Evolutionary conservation across 2,797 vertebrate species (phyloP).

Genomic region (Chloroceryle inda): DNA sequence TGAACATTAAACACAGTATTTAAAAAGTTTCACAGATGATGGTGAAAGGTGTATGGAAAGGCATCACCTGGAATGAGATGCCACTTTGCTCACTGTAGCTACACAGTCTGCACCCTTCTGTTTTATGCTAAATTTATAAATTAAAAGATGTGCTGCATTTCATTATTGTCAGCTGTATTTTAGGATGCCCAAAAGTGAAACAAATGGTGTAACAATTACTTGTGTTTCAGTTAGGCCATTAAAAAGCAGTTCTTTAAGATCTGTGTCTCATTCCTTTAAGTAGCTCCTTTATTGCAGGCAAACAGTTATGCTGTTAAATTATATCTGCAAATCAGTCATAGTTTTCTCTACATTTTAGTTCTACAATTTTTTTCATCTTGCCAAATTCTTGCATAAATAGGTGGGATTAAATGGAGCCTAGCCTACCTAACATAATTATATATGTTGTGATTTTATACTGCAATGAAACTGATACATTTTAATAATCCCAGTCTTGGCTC

Average conservation of each 20-base stretch:
- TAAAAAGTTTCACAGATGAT: not conserved
- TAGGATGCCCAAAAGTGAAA: not conserved
- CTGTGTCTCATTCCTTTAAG: slow-evolving; percentile 42
- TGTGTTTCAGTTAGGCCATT: not conserved
- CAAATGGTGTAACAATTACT: not conserved
- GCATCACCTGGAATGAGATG: not conserved
- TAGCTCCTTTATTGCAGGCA: slow-evolving; percentile 7
- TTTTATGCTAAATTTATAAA: not conserved
- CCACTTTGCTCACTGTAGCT: not conserved
- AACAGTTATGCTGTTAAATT: not conserved
- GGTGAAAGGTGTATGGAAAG: not conserved
- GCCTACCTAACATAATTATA: slow-evolving; percentile 90
- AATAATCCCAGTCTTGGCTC: slow-evolving; percentile 94
- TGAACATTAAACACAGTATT: not conserved
- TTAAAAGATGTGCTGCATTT: not conserved
- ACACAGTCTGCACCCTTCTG: not conserved
- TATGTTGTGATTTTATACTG: slow-evolving; percentile 88
- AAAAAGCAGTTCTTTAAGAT: slow-evolving; percentile 21
- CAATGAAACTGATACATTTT: slow-evolving; percentile 93
- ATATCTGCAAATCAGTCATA: slow-evolving; percentile 14
- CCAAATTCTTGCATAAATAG: slow-evolving; percentile 86
- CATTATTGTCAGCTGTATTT: not conserved
- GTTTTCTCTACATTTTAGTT: not conserved
- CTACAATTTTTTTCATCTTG: not conserved
- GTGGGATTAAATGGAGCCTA: slow-evolving; percentile 88